Percentiles rank a stretch among this genome's conserved stretches.
phyloP scores from a whole-genome alignment of 2,888 invertebrate genomes.

The Ceraclea dissimilis region DNA sequence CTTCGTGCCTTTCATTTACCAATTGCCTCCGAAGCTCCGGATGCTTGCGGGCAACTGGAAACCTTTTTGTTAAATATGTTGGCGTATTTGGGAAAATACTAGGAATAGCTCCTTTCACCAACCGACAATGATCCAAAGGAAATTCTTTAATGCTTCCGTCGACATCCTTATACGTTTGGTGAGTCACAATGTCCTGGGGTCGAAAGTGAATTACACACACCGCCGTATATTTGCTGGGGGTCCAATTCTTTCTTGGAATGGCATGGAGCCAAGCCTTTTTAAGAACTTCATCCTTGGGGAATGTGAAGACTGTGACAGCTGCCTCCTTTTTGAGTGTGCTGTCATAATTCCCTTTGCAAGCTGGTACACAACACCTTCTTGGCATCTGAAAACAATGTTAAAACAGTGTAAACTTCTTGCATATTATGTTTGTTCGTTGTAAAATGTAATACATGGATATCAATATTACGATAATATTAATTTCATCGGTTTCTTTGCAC shows the following conservation, averaged over 20 bases:
- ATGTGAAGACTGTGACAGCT: background rate
- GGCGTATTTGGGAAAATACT: background rate
- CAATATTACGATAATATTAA: background rate
- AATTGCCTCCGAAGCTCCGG: background rate
- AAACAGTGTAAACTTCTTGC: too few species aligned
- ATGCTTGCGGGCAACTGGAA: background rate
- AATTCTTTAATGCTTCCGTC: background rate
- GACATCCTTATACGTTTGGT: background rate
- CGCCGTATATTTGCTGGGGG: background rate
- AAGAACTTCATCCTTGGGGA: background rate
- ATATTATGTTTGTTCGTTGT: background rate
- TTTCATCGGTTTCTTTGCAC: background rate
- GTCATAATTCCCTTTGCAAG: background rate
- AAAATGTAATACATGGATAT: background rate
- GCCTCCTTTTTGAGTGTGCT: background rate
- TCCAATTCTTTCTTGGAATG: constrained; percentile 2
- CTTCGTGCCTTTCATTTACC: background rate
- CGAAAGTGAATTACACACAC: background rate
- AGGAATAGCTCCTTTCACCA: background rate
- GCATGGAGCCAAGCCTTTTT: background rate
- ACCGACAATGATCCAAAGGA: background rate
- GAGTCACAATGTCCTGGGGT: background rate
- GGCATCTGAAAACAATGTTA: constrained; percentile 1
- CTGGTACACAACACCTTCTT: background rate
- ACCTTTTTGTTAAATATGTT: background rate